Conservation (phyloP, 2,113 vertebrate species). For the Chitala chitala region DNA sequence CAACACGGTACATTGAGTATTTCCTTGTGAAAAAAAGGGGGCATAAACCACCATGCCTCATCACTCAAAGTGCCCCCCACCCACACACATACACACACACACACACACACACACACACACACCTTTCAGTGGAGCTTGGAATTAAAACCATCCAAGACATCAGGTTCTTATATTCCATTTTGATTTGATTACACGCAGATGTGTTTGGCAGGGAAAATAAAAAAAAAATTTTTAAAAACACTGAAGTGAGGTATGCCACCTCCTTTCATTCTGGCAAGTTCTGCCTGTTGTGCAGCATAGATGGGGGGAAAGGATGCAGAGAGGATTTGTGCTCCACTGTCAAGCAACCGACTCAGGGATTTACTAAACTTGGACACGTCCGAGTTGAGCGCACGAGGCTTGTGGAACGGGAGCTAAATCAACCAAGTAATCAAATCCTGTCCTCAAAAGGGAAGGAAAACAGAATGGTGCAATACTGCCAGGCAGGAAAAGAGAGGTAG, state of each 20-base stretch:
- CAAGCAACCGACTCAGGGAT: neutral
- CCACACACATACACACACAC: neutral
- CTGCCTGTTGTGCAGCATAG: no score
- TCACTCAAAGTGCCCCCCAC: neutral
- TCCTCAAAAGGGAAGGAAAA: neutral
- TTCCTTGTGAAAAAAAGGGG: neutral
- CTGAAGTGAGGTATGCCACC: neutral
- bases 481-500: neutral
- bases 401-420: neutral
- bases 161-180: neutral
- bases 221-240: no score
- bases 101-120: no score
- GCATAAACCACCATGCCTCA: conserved; percentile 6
- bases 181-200: conserved; percentile 8
- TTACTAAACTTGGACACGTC: neutral
- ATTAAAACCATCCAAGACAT: neutral
- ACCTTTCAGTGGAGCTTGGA: neutral
- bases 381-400: neutral
- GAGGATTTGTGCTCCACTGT: no score
- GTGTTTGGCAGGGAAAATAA: conserved; percentile 1
- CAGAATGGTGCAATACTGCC: neutral
- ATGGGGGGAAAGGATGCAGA: no score
- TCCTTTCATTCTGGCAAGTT: neutral
- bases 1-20: no score
- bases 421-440: neutral